These are phyloP conservation scores for Urocitellus parryii DNA, from an alignment of 2,113 vertebrate genomes.

Conservation along the genomic window DNA sequence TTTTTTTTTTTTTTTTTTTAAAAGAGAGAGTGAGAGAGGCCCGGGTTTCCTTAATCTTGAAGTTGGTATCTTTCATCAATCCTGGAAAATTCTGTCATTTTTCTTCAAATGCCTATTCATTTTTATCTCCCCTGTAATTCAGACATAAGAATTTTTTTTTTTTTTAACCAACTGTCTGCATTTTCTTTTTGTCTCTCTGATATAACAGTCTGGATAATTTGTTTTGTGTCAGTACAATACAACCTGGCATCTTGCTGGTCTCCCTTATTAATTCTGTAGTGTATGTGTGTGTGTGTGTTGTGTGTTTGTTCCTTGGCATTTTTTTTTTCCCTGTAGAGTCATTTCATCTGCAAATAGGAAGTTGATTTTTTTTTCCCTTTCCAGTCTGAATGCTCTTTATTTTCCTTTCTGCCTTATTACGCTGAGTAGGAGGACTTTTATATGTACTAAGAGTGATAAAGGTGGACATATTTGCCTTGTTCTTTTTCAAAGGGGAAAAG, in stretches of 20 bases:
- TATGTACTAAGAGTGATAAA: background rate
- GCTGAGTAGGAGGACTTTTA: background rate
- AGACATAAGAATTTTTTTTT: background rate
- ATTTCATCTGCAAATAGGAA: conserved; percentile 16
- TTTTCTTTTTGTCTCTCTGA: background rate
- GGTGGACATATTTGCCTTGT: background rate
- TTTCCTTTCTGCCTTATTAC: background rate
- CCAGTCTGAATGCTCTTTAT: background rate
- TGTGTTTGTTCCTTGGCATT: too few species aligned
- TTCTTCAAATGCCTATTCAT: background rate
- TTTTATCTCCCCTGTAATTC: conserved; percentile 11
- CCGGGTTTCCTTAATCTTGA: background rate
- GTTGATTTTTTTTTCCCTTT: background rate
- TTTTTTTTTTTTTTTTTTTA: too few species aligned
- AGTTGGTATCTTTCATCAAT: background rate
- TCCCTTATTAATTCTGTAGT: background rate
- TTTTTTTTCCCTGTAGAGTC: background rate
- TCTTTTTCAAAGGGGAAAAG: background rate
- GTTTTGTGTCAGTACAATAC: background rate
- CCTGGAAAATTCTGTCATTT: background rate
- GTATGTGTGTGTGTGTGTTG: too few species aligned
- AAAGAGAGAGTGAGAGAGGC: too few species aligned
- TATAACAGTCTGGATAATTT: background rate
- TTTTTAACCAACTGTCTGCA: background rate
- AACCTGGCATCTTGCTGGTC: background rate